Base-by-base conservation (phyloP, 1,140 invertebrate species). In the Eciton burchellii region DNA sequence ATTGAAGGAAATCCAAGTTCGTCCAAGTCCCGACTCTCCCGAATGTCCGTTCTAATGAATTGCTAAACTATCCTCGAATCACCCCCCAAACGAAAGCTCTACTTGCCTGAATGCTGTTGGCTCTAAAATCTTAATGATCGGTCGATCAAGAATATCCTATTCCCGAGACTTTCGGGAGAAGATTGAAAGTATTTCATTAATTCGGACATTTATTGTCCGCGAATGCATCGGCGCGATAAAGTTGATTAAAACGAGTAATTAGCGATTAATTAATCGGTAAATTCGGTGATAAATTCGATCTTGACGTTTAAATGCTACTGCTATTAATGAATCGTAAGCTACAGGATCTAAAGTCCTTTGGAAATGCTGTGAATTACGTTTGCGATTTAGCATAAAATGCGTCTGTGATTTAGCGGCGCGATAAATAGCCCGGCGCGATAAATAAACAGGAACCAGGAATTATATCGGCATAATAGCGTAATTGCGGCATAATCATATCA, bases 1-100 rank as follows among this genome's bases (percentile, higher is more conserved):
- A 74, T 87, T 77, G 56, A 85, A 85, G 81, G 79, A 83, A 76
- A 81, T 83, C 79, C 77, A 87, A 85, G 84, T 86, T 86, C 71
- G 85, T 81, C 85, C 52, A 72, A 87, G 84, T 86, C 73, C 77
- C 57, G 52, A 45, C 60, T 72, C 54, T 83, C n/a, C n/a, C 72
- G 57, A 83, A 65, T 83, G 74, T 87, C 85, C 65, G 81, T 87
- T 65, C 57, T 87, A 83, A 87, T 86, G 83, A 87, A 87, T 87
- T 86, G 84, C 85, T 85, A 85, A 85, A 85, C 79, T 72, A 73
- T 83, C 43, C n/a, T 65, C 41, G 47, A 86, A 77, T 83, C 83
- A 63, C 73, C 66, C 62, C 72, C 19, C 66, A 84, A 84, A 86
- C 83, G 71, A 73, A 60, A 73, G 71, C 71, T 73, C 71, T 21